Conservation (phyloP, 2,113 vertebrate species). For the Colaptes auratus region DNA sequence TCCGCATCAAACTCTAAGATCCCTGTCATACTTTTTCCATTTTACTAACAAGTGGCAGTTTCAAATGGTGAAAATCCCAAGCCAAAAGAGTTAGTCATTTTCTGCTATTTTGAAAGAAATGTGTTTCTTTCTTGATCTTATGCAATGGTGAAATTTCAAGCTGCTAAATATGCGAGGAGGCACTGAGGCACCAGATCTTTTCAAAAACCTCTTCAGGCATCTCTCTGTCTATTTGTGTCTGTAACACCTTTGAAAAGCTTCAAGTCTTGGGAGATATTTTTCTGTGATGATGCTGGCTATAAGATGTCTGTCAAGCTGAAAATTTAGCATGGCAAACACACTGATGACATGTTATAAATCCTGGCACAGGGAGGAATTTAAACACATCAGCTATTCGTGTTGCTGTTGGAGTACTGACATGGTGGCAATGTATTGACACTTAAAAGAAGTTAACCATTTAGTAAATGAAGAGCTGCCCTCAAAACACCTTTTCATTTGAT, state of each 20-base stretch:
- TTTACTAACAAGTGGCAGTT: not conserved
- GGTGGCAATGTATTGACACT: not conserved
- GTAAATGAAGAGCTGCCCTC: not conserved
- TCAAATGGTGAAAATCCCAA: not conserved
- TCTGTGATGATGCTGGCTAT: not conserved
- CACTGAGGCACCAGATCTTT: not conserved
- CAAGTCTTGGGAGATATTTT: not conserved
- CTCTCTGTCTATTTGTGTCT: not conserved
- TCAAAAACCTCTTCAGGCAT: not conserved
- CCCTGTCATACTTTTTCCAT: not conserved
- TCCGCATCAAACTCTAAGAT: not conserved
- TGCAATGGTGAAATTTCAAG: not conserved
- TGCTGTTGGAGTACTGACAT: not conserved
- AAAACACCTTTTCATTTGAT: not conserved
- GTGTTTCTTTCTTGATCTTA: not conserved
- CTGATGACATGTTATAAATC: not conserved
- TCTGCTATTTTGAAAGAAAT: not conserved
- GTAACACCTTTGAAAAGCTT: not conserved
- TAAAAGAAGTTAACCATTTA: not conserved
- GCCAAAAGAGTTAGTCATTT: not conserved
- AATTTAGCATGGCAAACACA: not conserved
- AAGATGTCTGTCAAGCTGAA: not conserved
- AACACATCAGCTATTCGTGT: not conserved
- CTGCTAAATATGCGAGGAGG: not conserved
- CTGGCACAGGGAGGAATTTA: not conserved